A percentile compares a stretch with the other conserved stretches of the same genome.
These are phyloP conservation scores for Andrena haemorrhoa DNA, from an alignment of 2,888 invertebrate genomes.

Conservation along the genomic window DNA sequence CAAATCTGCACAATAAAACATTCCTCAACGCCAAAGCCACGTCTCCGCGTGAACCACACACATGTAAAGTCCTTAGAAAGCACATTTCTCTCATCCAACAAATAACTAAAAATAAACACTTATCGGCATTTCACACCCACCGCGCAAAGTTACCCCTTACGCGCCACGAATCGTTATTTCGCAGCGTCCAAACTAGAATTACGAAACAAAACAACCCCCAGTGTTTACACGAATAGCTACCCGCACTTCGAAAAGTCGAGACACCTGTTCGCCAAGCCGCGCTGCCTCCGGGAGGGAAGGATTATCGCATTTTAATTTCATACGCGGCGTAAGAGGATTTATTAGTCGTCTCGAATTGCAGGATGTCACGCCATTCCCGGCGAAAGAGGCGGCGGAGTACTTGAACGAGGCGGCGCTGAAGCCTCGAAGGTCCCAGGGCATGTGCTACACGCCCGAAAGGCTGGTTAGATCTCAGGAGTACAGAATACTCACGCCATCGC, in stretches of 20 bases:
- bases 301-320: background rate
- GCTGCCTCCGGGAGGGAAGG: background rate
- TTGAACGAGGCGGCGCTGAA: conserved; percentile 15
- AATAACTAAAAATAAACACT: background rate
- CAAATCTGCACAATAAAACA: background rate
- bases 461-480: conserved; percentile 79
- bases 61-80: too few species aligned
- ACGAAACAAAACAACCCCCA: too few species aligned
- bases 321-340: background rate
- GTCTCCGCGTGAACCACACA: background rate
- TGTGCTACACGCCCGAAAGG: conserved; percentile 81
- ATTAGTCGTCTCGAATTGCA: conserved; percentile 6
- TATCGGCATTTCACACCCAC: background rate
- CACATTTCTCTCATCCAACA: too few species aligned
- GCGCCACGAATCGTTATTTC: too few species aligned
- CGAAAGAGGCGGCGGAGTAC: conserved; percentile 32
- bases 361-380: conserved; percentile 22
- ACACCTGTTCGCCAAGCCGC: background rate
- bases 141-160: too few species aligned
- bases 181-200: too few species aligned
- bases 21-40: background rate
- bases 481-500: conserved; percentile 77
- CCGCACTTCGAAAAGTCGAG: background rate
- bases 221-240: too few species aligned
- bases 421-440: conserved; percentile 44